Evolutionary conservation across 2,888 invertebrate genomes (phyloP), one percentile per base, ranked within the genome.

Genomic region (Philopedon plagiatum): DNA sequence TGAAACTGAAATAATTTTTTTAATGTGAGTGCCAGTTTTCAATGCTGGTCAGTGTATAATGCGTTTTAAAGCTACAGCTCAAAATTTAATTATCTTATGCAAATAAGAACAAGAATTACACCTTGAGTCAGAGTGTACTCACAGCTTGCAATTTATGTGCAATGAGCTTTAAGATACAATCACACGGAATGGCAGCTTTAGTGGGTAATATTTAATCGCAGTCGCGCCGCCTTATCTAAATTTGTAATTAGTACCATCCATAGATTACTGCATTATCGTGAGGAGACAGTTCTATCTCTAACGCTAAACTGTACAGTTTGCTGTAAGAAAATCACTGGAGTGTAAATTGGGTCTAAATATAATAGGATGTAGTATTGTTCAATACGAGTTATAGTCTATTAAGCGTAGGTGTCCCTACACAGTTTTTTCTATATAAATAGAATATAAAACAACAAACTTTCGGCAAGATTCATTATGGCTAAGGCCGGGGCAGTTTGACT

Each of bases 191-290:
- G 62, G 56, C 54, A 69, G 63, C 63, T 69, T 69, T 63, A 63
- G 32, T 56, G 57, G 56, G 69, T 57, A 69, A 69, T 69, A 69
- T 63, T 61, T 69, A 57, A 69, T 63, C 57, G 4, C 19, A 37
- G 57, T 44, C 63, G 41, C 71, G 54, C 46, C 44, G 18, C 67
- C 78, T 71, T 78, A 80, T 80, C 80, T 78, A 74, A 76, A 80
- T 79, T 73, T 75, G 78, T 76, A 80, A 79, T 79, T 79, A 79
- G 75, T 68, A 67, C 74, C 62, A 69, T 64, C 76, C 76, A 76
- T 79, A 80, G 77, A 80, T 80, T 78, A 77, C 77, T 61, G 72
- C 76, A 76, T 79, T 79, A 80, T 79, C 75, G 75, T 65, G 63
- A 63, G 69, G 76, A 78, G 78, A 77, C 78, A 76, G 73, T 77